Percentiles rank a stretch among this genome's conserved stretches.
phyloP scores from a whole-genome alignment of 2,888 invertebrate species.

The Phyto melanocephala region DNA sequence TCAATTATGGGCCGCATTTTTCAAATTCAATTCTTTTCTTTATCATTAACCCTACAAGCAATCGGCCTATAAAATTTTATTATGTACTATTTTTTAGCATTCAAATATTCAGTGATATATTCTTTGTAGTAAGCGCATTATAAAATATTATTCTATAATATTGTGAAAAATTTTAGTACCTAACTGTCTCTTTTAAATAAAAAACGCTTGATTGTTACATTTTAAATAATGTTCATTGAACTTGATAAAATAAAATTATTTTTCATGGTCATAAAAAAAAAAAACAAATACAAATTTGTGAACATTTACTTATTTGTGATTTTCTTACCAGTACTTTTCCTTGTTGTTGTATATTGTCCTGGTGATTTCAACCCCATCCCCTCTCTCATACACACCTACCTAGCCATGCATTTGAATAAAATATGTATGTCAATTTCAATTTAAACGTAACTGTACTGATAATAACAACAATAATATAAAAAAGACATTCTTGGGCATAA shows the following conservation, averaged over 20 bases:
- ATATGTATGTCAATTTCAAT: constrained; percentile 28
- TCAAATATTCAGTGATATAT: no score
- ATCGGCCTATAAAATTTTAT: no score
- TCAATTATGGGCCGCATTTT: no score
- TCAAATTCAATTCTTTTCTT: no score
- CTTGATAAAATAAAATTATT: not conserved
- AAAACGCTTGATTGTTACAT: no score
- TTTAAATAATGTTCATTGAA: no score
- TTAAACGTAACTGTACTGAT: constrained; percentile 61
- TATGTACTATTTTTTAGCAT: no score
- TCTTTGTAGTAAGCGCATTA: no score
- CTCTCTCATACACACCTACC: not conserved
- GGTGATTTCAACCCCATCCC: constrained; percentile 4
- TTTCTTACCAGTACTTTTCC: not conserved
- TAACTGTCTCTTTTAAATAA: no score
- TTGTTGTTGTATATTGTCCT: constrained; percentile 32
- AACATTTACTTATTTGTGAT: constrained; percentile 20
- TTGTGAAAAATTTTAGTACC: no score
- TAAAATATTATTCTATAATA: no score
- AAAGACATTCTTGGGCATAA: constrained; percentile 5
- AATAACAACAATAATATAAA: constrained; percentile 26
- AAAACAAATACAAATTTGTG: not conserved
- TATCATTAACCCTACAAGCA: no score
- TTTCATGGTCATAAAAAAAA: not conserved
- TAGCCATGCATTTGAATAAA: not conserved